phyloP scores from a whole-genome alignment of 2,888 invertebrate species.

The Heliconius hortense region DNA sequence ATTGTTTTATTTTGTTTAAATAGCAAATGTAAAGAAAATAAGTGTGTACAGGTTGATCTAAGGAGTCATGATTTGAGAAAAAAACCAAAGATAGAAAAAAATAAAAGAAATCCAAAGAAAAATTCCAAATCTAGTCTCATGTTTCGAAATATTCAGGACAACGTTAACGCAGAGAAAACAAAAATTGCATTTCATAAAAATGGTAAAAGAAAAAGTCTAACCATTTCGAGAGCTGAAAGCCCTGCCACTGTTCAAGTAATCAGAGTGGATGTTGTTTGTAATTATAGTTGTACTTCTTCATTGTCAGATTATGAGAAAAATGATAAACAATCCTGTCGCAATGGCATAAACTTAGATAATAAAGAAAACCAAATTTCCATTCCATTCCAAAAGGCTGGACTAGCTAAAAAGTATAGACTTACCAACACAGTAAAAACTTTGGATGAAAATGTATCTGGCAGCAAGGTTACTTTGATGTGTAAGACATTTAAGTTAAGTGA shows the following conservation, averaged over 20 bases:
- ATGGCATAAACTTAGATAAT: slow-evolving; percentile 32
- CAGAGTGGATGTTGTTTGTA: slow-evolving; percentile 75
- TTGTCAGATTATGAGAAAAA: slow-evolving; percentile 57
- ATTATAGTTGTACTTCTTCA: slow-evolving; percentile 54
- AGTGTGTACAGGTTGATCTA: slow-evolving; percentile 57
- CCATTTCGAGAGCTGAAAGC: slow-evolving; percentile 71
- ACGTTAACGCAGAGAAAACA: slow-evolving; percentile 52
- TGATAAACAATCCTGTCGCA: slow-evolving; percentile 45
- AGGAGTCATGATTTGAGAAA: slow-evolving; percentile 47
- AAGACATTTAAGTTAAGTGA: slow-evolving; percentile 71
- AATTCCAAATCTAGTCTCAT: slow-evolving; percentile 37
- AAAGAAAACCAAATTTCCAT: slow-evolving; percentile 47
- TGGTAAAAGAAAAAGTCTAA: slow-evolving; percentile 71
- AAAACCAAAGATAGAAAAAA: slow-evolving; percentile 46
- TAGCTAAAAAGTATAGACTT: slow-evolving; percentile 66
- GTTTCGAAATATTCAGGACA: slow-evolving; percentile 45
- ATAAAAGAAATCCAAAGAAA: slow-evolving; percentile 43
- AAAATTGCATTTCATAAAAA: slow-evolving; percentile 63
- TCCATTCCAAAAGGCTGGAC: slow-evolving; percentile 55
- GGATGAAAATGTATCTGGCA: slow-evolving; percentile 66
- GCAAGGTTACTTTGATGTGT: slow-evolving; percentile 74
- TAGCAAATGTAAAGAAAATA: slow-evolving; percentile 55
- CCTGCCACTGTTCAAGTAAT: slow-evolving; percentile 78
- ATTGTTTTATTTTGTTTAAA: slow-evolving; percentile 52
- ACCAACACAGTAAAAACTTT: slow-evolving; percentile 69